A percentile compares a stretch with the other conserved stretches of the same genome.
These are phyloP conservation scores for Drosophila melanica DNA, from an alignment of 1,140 invertebrate genomes.

Conservation along the genomic window DNA sequence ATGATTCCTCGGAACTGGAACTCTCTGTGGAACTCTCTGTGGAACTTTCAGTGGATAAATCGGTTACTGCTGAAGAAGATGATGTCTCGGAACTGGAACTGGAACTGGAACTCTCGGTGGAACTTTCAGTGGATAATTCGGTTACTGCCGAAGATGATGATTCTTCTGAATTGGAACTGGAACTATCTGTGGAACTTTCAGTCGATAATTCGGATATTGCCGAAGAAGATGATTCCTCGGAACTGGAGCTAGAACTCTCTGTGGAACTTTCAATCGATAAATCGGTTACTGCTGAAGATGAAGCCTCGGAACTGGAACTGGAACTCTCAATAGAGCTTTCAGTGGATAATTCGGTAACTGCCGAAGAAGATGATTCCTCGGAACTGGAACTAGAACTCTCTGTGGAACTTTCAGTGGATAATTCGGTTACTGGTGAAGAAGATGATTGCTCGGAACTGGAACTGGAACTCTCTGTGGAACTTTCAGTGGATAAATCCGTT, in stretches of 20 bases:
- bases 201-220: background rate
- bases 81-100: too few relatives aligned
- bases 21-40: background rate
- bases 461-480: constrained; percentile 2
- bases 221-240: background rate
- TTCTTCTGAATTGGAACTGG: background rate
- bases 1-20: too few relatives aligned
- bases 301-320: too few relatives aligned
- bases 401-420: background rate
- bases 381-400: background rate
- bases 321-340: too few relatives aligned
- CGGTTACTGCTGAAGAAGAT: too few relatives aligned
- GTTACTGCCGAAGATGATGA: too few relatives aligned
- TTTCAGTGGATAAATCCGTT: background rate
- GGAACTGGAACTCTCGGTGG: background rate
- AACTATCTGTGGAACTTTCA: background rate
- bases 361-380: too few relatives aligned
- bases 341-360: too few relatives aligned
- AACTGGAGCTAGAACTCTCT: background rate
- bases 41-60: too few relatives aligned
- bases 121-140: background rate
- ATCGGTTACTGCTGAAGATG: too few relatives aligned
- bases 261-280: background rate
- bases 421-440: too few relatives aligned
- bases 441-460: background rate